Conservation (phyloP, 2,797 vertebrate genomes). For the Parauchenoglanis punctatus region DNA sequence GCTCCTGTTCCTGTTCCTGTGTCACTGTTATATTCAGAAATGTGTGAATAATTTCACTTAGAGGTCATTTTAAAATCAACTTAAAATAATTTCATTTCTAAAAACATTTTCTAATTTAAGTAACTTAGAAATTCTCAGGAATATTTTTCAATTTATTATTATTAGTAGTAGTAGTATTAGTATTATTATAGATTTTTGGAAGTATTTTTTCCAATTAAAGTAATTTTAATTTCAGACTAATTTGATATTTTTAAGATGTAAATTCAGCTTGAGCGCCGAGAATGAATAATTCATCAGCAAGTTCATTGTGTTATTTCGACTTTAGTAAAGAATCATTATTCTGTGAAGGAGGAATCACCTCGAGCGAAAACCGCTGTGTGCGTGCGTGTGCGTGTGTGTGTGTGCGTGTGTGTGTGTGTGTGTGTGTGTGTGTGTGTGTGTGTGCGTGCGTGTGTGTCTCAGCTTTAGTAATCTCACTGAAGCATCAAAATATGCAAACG, state of each 20-base stretch:
- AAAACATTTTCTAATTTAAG: background rate
- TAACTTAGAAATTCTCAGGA: background rate
- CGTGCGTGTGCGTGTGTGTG: background rate
- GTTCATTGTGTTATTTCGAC: slow-evolving; percentile 23
- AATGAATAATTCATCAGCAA: slow-evolving; percentile 51
- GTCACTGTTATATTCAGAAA: background rate
- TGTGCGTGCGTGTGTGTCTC: slow-evolving; percentile 3
- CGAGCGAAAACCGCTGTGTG: background rate
- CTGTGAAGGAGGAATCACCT: slow-evolving; percentile 32
- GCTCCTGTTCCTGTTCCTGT: background rate
- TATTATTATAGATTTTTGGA: background rate
- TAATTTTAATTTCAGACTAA: background rate
- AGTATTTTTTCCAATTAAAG: background rate
- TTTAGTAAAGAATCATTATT: slow-evolving; percentile 43
- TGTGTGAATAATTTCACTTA: background rate
- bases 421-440: background rate
- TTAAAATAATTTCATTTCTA: no score
- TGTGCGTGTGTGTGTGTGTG: background rate
- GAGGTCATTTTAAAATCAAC: background rate
- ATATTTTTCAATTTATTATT: background rate
- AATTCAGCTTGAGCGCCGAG: slow-evolving; percentile 4
- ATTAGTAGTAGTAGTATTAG: background rate
- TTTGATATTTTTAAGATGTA: background rate
- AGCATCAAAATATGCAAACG: slow-evolving; percentile 45
- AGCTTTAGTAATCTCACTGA: slow-evolving; percentile 37